Evolutionary conservation across 2,797 vertebrate species (phyloP).

Genomic region (Notamacropus eugenii): DNA sequence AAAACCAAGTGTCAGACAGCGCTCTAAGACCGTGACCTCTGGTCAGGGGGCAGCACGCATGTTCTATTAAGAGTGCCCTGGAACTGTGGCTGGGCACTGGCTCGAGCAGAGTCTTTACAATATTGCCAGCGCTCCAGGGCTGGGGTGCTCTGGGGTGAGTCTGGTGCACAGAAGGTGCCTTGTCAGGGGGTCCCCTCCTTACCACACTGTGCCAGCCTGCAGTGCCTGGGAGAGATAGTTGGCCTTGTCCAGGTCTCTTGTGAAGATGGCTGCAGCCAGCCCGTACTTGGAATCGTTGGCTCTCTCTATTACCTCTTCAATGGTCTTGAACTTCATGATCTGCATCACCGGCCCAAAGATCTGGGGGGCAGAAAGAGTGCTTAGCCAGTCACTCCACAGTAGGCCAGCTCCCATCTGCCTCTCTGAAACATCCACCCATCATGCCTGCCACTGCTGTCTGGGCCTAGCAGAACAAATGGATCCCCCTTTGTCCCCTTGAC

Average conservation of each 20-base stretch:
- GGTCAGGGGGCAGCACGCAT: fast-evolving
- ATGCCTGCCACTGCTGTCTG: background rate
- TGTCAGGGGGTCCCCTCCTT: constrained; percentile 61
- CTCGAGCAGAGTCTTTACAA: background rate
- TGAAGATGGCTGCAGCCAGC: constrained; percentile 94
- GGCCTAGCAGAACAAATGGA: background rate
- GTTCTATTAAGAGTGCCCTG: background rate
- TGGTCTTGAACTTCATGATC: constrained; percentile 94
- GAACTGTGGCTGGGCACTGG: background rate
- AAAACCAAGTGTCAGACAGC: too few relatives aligned
- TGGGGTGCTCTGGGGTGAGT: background rate
- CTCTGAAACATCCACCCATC: too few relatives aligned
- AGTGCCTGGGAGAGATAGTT: constrained; percentile 91
- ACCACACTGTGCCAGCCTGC: constrained; percentile 96
- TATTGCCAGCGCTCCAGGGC: too few relatives aligned
- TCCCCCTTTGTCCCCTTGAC: background rate
- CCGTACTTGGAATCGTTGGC: constrained; percentile 94
- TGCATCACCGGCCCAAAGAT: constrained; percentile 99
- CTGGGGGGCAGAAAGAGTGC: constrained; percentile 76
- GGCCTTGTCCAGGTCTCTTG: constrained; percentile 94
- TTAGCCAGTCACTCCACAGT: too few relatives aligned
- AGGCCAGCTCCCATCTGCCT: background rate
- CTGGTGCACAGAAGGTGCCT: background rate
- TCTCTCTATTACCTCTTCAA: constrained; percentile 93
- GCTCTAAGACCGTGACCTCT: too few relatives aligned